These are phyloP conservation scores for Atherinosoma microstoma DNA, from an alignment of 2,797 vertebrate species.

Conservation along the genomic window DNA sequence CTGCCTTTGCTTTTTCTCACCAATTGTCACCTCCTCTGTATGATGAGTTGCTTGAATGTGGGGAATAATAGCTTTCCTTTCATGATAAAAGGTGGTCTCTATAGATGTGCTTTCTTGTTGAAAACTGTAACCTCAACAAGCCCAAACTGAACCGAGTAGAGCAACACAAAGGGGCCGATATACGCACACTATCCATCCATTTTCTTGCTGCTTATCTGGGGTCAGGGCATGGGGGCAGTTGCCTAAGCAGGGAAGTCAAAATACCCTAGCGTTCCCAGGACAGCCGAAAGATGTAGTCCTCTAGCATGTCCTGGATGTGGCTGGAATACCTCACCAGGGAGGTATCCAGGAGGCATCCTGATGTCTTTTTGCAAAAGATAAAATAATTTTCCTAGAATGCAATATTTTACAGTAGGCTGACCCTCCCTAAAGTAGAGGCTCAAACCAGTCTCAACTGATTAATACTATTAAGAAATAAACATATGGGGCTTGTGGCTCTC, in stretches of 20 bases:
- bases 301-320: no score
- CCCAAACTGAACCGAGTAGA: not conserved
- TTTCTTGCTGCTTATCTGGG: no score
- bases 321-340: no score
- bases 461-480: conserved; percentile 31
- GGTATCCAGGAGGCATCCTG: no score
- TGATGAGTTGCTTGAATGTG: conserved; percentile 14
- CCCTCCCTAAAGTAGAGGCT: not conserved
- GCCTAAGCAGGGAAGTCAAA: no score
- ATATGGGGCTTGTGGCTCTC: conserved; percentile 47
- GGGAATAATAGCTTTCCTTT: conserved; percentile 49
- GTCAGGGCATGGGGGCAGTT: no score
- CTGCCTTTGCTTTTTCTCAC: conserved; percentile 24
- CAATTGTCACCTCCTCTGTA: conserved; percentile 47
- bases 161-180: conserved; percentile 5
- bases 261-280: no score
- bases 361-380: not conserved
- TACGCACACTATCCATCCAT: not conserved
- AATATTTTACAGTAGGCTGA: not conserved
- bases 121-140: conserved; percentile 6
- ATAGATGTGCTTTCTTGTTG: conserved; percentile 25
- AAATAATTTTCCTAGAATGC: not conserved
- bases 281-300: no score
- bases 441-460: conserved; percentile 23
- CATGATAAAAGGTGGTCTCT: conserved; percentile 24